Base-by-base conservation (phyloP, 1,140 invertebrate genomes). In the Coboldia fuscipes region DNA sequence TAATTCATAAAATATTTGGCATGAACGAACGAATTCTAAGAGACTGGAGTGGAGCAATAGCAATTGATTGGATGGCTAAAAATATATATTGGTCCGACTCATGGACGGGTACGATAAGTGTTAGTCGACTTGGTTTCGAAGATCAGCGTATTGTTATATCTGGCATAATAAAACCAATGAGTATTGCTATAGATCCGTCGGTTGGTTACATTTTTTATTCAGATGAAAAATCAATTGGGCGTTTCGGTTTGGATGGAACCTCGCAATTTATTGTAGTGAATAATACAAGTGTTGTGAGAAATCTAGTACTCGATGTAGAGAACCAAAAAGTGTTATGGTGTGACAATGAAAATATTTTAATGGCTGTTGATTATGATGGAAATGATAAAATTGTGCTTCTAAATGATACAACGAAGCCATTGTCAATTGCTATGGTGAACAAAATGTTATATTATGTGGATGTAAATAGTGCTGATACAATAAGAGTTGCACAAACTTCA, bases 241-340 rank as follows among this genome's bases (percentile, higher is more conserved):
- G 77, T 10, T 68, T 72, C 9, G 69, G 65, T 23, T 56, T 86
- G 37, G 83, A 88, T 54, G 83, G 83, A 0, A 66, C 65, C n/a
- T 63, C 69, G 19, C 38, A 41, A 0, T 51, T 53, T 23, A 32
- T 54, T 0, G 14, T 54, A 29, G 50, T 51, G 1, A 54, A 54
- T 24, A 57, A 83, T 19, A 58, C 51, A 4, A 50, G 67, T 1
- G 48, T 82, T 5, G 63, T 88, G 0, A 68, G 56, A 9, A 68
- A 69, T 14, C 63, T 89, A 4, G 69, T 80, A 0, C 48, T 90
- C 8, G 84, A 90, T 50, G 63, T 72, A 17, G 63, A 71, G 3
- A 63, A 65, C 16, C 62, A 62, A 33, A 72, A 72, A 36, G 63
- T 97, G 3, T 97, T 94, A 56, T 97, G 90, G 75, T 80, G 79